Percentiles rank a stretch among this genome's conserved stretches.
phyloP scores from a whole-genome alignment of 2,888 invertebrate species.

The Lacanobia wlatinum region DNA sequence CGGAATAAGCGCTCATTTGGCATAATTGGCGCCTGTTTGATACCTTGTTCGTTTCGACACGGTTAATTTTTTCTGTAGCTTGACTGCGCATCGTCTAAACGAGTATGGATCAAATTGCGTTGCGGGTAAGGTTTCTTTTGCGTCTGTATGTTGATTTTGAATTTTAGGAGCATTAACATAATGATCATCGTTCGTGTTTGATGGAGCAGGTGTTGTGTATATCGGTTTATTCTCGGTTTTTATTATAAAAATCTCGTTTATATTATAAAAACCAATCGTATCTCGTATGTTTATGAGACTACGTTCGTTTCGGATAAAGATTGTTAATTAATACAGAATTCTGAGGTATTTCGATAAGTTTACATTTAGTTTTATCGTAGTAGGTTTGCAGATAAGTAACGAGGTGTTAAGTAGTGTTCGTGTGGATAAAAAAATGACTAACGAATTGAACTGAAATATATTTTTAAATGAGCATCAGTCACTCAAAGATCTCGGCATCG shows the following conservation, averaged over 20 bases:
- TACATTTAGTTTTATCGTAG: conserved; percentile 50
- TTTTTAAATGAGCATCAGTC: conserved; percentile 52
- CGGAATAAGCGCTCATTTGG: conserved; percentile 88
- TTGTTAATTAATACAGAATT: conserved; percentile 79
- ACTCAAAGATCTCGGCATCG: conserved; percentile 56
- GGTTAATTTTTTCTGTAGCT: conserved; percentile 77
- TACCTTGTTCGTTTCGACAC: conserved; percentile 85
- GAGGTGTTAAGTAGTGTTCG: conserved; percentile 36
- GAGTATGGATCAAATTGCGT: conserved; percentile 76
- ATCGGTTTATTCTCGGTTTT: conserved; percentile 89
- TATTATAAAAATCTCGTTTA: conserved; percentile 89
- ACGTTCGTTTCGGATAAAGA: conserved; percentile 72
- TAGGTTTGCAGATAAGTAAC: conserved; percentile 27
- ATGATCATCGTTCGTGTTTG: conserved; percentile 87
- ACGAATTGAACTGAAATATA: conserved; percentile 32
- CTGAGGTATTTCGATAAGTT: conserved; percentile 61
- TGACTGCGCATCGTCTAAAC: conserved; percentile 70
- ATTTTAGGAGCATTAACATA: conserved; percentile 88
- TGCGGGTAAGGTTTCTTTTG: conserved; percentile 77
- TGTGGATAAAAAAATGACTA: conserved; percentile 34
- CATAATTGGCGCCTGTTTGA: conserved; percentile 86
- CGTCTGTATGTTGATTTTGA: conserved; percentile 69
- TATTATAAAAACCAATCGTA: conserved; percentile 81
- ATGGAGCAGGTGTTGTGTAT: conserved; percentile 89
- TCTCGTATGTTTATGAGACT: conserved; percentile 83